A percentile compares a stretch with the other conserved stretches of the same genome.
These are phyloP conservation scores for Acanthornis magna DNA, from an alignment of 2,797 vertebrate species.

Conservation along the genomic window DNA sequence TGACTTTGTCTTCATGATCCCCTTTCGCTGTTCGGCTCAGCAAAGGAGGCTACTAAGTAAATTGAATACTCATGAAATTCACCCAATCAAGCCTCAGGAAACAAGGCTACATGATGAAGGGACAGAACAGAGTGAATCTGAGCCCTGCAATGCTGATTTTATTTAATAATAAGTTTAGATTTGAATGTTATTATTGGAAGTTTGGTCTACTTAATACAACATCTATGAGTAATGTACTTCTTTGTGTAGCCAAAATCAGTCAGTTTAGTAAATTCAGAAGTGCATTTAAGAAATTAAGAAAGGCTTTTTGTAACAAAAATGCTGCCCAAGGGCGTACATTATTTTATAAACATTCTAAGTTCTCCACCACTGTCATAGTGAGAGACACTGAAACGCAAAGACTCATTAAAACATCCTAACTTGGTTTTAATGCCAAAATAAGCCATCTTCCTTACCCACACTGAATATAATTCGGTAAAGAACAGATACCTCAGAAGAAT, in stretches of 20 bases:
- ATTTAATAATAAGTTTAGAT: not conserved
- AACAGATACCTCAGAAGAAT: not conserved
- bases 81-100: not conserved
- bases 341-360: not conserved
- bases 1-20: not conserved
- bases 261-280: not conserved
- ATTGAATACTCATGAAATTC: not conserved
- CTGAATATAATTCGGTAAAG: not conserved
- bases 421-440: not conserved
- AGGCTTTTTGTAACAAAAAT: not conserved
- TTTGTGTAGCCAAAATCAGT: not conserved
- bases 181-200: not conserved
- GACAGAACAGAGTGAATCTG: not conserved
- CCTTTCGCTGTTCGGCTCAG: not conserved
- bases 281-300: not conserved
- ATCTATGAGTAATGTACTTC: not conserved
- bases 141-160: not conserved
- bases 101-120: not conserved
- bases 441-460: not conserved
- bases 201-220: not conserved
- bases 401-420: not conserved
- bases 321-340: rapidly evolving
- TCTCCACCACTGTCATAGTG: not conserved
- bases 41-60: not conserved
- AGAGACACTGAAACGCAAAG: not conserved